Base-by-base conservation (phyloP, 2,888 invertebrate genomes). In the Pristionchus mayeri region DNA sequence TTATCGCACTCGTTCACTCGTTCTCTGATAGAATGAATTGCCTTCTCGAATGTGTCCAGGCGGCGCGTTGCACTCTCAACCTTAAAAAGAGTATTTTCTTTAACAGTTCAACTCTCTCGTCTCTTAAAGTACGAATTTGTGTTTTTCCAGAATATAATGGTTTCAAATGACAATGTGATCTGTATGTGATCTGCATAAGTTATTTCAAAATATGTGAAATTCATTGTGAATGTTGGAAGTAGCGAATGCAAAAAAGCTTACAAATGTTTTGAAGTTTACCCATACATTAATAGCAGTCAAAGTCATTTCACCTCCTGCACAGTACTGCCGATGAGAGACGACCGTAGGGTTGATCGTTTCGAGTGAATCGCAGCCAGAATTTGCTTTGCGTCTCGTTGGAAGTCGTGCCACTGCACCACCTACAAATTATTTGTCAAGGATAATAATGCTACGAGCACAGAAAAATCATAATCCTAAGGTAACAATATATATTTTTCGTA, bases 11-110 rank as follows among this genome's bases (percentile, higher is more conserved):
- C 84, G 3, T 75, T 85, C n/a, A 91, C 88, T 34, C 92, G 86
- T 57, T 91, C 91, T 27, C 90, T 89, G 27, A 92, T 85, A 21
- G 89, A 88, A 21, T 95, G 95, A 11, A 98, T 95, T 0, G 98
- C 94, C 91, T 97, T 97, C 93, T 97, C 97, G 93, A 98, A 98
- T 3, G 96, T 97, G 90, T 97, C 97, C 90, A 98, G 97, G 92
- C 97, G 97, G 94, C 97, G 97, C 40, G 96, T 95, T 92, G 96
- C 95, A 63, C 95, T 96, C 90, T 96, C 96, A 0, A 98, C 97
- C 85, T 85, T 11, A 11, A 44, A 4, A 37, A 34, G 30, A 21
- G 18, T n/a, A 30, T 57, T 37, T 13, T 57, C 21, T 24, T 16
- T n/a, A n/a, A n/a, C n/a, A n/a, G n/a, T n/a, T n/a, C n/a, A n/a